Percentiles rank a stretch among this genome's conserved stretches.
Evolutionary conservation across 2,888 invertebrate genomes (phyloP).

Genomic region (Ophion ellenae): DNA sequence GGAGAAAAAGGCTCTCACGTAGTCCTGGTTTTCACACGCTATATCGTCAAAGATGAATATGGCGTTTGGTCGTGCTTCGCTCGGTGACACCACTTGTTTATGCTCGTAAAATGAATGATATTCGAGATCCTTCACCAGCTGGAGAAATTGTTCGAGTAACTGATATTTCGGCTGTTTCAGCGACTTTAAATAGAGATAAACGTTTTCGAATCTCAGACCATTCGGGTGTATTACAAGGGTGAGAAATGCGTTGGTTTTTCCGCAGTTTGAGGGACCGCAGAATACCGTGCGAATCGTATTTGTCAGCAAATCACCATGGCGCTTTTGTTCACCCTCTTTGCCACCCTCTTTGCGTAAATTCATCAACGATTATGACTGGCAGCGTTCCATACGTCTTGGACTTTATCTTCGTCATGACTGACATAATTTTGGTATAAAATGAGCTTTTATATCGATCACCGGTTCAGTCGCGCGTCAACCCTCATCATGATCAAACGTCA

Average conservation of each 20-base stretch:
- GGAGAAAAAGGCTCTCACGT: neutral
- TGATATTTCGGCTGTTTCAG: slow-evolving; percentile 53
- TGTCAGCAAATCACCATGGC: slow-evolving; percentile 49
- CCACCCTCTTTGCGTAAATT: too few species aligned
- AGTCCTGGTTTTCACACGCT: neutral
- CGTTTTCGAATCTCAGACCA: slow-evolving; percentile 67
- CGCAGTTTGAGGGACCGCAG: slow-evolving; percentile 67
- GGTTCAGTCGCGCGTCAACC: too few species aligned
- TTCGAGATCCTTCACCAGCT: neutral
- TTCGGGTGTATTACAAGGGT: slow-evolving; percentile 64
- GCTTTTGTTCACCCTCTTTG: slow-evolving; percentile 28
- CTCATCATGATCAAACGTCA: slow-evolving; percentile 28
- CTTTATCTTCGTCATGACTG: too few species aligned
- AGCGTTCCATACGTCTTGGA: too few species aligned
- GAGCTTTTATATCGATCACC: too few species aligned
- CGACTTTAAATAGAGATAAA: slow-evolving; percentile 57
- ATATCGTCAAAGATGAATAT: slow-evolving; percentile 2
- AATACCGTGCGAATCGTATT: slow-evolving; percentile 61
- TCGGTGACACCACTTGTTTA: neutral
- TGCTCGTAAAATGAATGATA: neutral
- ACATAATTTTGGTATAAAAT: too few species aligned
- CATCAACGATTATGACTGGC: too few species aligned
- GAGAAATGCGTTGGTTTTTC: slow-evolving; percentile 67
- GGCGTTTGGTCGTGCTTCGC: neutral
- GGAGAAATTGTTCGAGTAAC: neutral